Evolutionary conservation across 2,113 vertebrate genomes (phyloP).

Genomic region (Chiloscyllium plagiosum): DNA sequence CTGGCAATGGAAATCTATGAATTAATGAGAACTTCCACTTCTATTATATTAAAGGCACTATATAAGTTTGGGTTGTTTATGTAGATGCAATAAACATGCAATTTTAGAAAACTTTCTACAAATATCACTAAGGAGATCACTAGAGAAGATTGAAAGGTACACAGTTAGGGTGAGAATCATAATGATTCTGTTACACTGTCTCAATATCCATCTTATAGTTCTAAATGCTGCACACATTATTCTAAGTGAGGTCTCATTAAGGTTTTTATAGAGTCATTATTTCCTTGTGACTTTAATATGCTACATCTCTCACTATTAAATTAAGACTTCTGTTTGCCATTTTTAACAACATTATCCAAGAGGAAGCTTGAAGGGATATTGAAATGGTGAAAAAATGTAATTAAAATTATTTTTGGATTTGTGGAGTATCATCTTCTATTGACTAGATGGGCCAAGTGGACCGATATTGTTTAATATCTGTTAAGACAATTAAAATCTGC

Average conservation of each 20-base stretch:
- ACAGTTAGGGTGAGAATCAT: neutral
- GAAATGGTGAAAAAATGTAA: neutral
- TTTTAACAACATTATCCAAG: neutral
- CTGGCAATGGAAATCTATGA: neutral
- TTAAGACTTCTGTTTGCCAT: neutral
- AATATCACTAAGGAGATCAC: neutral
- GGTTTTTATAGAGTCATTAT: neutral
- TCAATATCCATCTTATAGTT: neutral
- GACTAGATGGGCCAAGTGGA: neutral
- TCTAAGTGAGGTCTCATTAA: neutral
- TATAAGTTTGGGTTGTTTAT: neutral
- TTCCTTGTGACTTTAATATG: neutral
- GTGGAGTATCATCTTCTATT: neutral
- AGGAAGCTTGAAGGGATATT: neutral
- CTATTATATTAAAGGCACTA: neutral
- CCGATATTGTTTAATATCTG: too few species aligned
- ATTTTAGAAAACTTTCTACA: neutral
- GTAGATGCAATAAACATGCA: neutral
- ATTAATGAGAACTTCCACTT: neutral
- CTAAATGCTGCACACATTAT: neutral
- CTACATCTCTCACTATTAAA: neutral
- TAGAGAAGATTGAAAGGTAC: neutral
- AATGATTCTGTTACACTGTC: neutral
- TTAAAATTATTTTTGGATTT: neutral
- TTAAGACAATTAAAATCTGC: too few species aligned